phyloP scores from a whole-genome alignment of 1,140 invertebrate genomes.

The Arion vulgaris region DNA sequence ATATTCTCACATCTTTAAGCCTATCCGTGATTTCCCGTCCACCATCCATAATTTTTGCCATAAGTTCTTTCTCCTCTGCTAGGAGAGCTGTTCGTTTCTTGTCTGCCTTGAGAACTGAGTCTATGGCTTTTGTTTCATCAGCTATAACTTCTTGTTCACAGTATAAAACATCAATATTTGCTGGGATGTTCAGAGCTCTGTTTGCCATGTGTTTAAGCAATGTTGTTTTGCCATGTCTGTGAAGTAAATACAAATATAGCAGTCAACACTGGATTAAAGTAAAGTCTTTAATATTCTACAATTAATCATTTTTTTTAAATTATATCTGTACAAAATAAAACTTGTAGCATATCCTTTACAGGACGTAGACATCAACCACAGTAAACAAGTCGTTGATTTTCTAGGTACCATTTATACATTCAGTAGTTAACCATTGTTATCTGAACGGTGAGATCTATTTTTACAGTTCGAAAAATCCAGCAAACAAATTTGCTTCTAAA shows the following conservation, averaged over 20 bases:
- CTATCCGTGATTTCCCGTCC: conserved; percentile 80
- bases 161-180: conserved; percentile 96
- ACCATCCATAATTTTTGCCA: conserved; percentile 76
- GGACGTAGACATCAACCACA: too few relatives aligned
- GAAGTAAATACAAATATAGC: neutral
- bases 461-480: too few relatives aligned
- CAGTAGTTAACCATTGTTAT: too few relatives aligned
- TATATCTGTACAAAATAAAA: neutral
- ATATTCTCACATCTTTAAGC: conserved; percentile 87
- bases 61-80: conserved; percentile 85
- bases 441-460: too few relatives aligned
- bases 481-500: too few relatives aligned
- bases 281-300: too few relatives aligned
- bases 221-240: conserved; percentile 98
- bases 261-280: neutral
- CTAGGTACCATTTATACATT: too few relatives aligned
- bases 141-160: conserved; percentile 99
- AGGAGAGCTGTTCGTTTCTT: conserved; percentile 87
- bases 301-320: neutral
- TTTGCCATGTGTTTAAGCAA: conserved; percentile 92
- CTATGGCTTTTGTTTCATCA: conserved; percentile 91
- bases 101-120: conserved; percentile 93
- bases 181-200: conserved; percentile 91
- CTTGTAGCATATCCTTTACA: too few relatives aligned
- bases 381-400: too few relatives aligned